These are phyloP conservation scores for Motacilla tschutschensis DNA, from an alignment of 2,113 vertebrate species.

Conservation along the genomic window DNA sequence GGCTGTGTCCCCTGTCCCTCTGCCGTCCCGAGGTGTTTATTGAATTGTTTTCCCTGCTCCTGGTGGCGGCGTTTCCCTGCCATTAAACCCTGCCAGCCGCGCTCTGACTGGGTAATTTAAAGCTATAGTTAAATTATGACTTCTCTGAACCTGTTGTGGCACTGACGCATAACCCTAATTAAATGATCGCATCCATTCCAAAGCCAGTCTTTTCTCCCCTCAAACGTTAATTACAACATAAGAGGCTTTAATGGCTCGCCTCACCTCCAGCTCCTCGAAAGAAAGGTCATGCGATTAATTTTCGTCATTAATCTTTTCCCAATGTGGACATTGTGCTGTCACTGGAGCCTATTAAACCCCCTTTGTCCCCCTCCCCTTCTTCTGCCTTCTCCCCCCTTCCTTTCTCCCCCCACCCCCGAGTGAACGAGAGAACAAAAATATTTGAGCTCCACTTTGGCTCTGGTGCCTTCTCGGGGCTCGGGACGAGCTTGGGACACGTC, in stretches of 20 bases:
- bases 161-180: constrained; percentile 90
- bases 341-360: constrained; percentile 73
- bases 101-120: constrained; percentile 85
- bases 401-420: constrained; percentile 33
- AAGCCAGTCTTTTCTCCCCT: constrained; percentile 85
- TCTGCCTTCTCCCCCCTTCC: constrained; percentile 14
- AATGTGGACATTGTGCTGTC: constrained; percentile 90
- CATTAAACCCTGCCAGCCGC: constrained; percentile 74
- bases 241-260: constrained; percentile 94
- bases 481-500: background rate
- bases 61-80: constrained; percentile 62
- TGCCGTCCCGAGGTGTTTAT: constrained; percentile 69
- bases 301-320: constrained; percentile 91
- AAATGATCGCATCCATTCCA: constrained; percentile 91
- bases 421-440: constrained; percentile 76
- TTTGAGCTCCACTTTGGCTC: constrained; percentile 71
- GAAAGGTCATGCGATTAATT: constrained; percentile 94
- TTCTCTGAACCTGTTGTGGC: constrained; percentile 89
- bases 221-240: constrained; percentile 95
- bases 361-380: constrained; percentile 54
- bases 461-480: background rate
- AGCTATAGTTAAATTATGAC: constrained; percentile 91
- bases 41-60: constrained; percentile 76
- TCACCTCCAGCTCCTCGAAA: constrained; percentile 93
- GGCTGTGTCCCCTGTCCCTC: background rate